Evolutionary conservation across 37 sponge, comb jelly and placozoan genomes (phyloP).

Genomic region (Eunapius fragilis): DNA sequence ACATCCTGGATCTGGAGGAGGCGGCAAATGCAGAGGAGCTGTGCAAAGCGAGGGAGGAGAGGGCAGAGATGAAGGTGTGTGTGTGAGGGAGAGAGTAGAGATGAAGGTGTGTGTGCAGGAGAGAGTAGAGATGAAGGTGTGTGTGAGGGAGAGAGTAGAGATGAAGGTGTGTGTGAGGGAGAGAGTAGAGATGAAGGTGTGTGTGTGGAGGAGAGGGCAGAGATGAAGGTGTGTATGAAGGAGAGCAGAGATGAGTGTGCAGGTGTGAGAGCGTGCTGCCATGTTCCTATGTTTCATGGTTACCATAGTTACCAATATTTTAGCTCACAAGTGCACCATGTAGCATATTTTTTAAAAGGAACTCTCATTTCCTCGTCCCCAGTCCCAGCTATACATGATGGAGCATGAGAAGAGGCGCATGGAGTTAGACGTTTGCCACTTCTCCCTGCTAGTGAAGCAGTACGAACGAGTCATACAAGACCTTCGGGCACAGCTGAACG

Average conservation of each 20-base stretch:
- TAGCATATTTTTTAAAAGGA: no score
- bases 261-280: constrained; percentile 54
- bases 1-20: constrained; percentile 67
- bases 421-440: constrained; percentile 72
- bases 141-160: background rate
- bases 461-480: constrained; percentile 26
- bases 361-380: background rate
- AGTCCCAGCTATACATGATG: constrained; percentile 95
- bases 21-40: constrained; percentile 74
- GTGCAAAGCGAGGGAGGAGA: constrained; percentile 77
- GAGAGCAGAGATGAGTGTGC: background rate
- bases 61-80: constrained; percentile 81
- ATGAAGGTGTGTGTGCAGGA: constrained; percentile 48
- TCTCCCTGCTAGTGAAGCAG: constrained; percentile 38
- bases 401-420: constrained; percentile 73
- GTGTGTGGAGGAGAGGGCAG: constrained; percentile 80
- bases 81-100: background rate
- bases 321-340: no score
- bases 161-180: background rate
- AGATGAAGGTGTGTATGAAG: constrained; percentile 63
- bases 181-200: background rate
- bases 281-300: no score
- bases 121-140: constrained; percentile 79
- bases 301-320: no score
- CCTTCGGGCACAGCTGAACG: constrained; percentile 28